Evolutionary conservation across 92 coral and sea anemone genomes (phyloP).

Genomic region (Phenganax stokvisi): DNA sequence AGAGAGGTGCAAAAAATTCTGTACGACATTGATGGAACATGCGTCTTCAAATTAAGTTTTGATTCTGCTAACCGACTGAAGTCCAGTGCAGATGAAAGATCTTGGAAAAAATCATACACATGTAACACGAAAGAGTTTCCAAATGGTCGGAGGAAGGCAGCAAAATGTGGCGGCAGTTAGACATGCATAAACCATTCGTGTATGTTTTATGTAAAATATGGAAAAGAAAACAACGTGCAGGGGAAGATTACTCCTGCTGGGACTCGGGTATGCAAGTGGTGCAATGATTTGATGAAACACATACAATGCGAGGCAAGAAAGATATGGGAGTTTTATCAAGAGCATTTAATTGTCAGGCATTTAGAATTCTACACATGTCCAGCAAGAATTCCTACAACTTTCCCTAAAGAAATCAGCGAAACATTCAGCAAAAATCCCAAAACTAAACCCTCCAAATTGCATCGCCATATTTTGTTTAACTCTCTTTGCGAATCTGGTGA

Average conservation of each 20-base stretch:
- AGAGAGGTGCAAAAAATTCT: constrained; percentile 5
- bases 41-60: background rate
- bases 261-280: constrained; percentile 2
- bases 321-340: constrained; percentile 13
- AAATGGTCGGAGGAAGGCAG: constrained; percentile 3
- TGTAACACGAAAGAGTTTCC: constrained; percentile 4
- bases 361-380: constrained; percentile 4
- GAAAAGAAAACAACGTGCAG: constrained; percentile 3
- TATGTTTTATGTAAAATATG: constrained; percentile 7
- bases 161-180: constrained; percentile 2
- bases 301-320: constrained; percentile 3
- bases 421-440: background rate
- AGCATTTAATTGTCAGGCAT: constrained; percentile 18
- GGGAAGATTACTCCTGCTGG: background rate
- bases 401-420: background rate
- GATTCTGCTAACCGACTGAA: background rate
- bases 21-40: constrained; percentile 9
- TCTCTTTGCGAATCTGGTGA: background rate
- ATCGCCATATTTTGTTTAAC: background rate
- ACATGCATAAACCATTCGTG: background rate
- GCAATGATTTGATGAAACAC: constrained; percentile 1
- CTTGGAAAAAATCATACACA: background rate
- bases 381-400: background rate
- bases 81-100: constrained; percentile 6
- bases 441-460: constrained; percentile 12